Base-by-base conservation (phyloP, 1,140 invertebrate genomes). In the Ostrea denselamellosa region DNA sequence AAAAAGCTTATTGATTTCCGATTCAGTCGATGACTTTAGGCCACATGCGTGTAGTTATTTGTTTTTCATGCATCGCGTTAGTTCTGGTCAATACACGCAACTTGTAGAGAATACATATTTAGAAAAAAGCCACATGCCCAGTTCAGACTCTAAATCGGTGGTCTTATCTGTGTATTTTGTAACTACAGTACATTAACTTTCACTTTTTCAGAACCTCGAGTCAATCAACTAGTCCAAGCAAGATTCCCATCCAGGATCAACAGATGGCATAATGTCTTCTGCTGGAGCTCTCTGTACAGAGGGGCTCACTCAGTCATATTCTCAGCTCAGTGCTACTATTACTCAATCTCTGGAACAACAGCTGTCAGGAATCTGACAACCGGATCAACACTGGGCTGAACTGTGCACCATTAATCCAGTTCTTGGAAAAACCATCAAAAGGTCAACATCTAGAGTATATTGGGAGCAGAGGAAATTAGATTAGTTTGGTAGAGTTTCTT, bases 261-360 rank as follows among this genome's bases (percentile, higher is more conserved):
- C 97, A 98, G 90, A 97, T 96, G 28, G 97, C 97, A 2, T 95
- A 98, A 2, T 97, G 97, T 92, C 94, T 98, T 28, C 94, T 98
- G 0, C 94, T 98, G 5, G 97, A 98, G 94, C 94, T 98, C 84
- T 97, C 97, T 0, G 95, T 97, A 0, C 97, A 98, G 94, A 96
- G 96, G 90, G 97, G 97, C 0, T 97, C 97, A 0, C 94, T 98
- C 0, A 96, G 96, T 71, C 96, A 96, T 87, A 95, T 98, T 77
- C 93, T 98, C 8, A 96, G 97, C 34, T 96, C 97, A 10, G 95
- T 98, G 8, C 93, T 98, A 3, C 94, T 98, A 8, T 94, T 98
- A 0, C 92, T 94, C 14, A 96, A 96, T 91, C 94, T 98, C 12
- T 97, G 97, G 96, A 96, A 97, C 89, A 97, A 96, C 95, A 96